A percentile compares a stretch with the other conserved stretches of the same genome.
Evolutionary conservation across 1,140 invertebrate species (phyloP).

Genomic region (Nasonia longicornis): DNA sequence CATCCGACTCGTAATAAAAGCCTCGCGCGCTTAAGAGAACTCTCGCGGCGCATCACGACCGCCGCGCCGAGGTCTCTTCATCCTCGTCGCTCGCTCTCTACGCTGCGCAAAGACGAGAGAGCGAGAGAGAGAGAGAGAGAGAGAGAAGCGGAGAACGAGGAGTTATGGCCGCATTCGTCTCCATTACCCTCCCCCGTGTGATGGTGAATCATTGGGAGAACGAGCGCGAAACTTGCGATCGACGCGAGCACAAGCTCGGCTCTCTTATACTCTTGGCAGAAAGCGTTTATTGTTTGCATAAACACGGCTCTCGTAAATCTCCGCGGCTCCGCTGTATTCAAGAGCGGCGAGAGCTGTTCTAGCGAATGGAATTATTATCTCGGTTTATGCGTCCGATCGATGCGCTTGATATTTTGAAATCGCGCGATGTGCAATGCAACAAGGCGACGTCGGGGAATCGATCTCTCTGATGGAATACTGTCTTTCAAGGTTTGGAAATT

Average conservation of each 20-base stretch:
- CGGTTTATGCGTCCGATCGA: background rate
- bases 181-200: slow-evolving; percentile 55
- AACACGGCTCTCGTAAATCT: slow-evolving; percentile 62
- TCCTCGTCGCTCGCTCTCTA: slow-evolving; percentile 8
- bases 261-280: slow-evolving; percentile 1
- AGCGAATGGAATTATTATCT: background rate
- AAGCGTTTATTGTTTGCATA: slow-evolving; percentile 62
- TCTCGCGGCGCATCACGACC: background rate
- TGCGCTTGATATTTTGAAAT: background rate
- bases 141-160: slow-evolving; percentile 48
- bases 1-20: background rate
- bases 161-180: slow-evolving; percentile 64
- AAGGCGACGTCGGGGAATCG: background rate
- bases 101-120: background rate
- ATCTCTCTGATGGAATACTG: too few species aligned
- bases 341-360: slow-evolving; percentile 39
- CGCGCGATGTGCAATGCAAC: background rate
- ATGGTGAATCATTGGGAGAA: slow-evolving; percentile 59
- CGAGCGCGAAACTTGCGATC: slow-evolving; percentile 41
- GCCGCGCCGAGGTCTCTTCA: slow-evolving; percentile 37
- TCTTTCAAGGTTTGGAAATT: background rate
- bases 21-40: background rate
- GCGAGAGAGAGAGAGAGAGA: slow-evolving; percentile 11
- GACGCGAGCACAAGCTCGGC: background rate
- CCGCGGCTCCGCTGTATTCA: background rate